Base-by-base conservation (phyloP, 92 coral and sea anemone species). In the Actinostola sp. region DNA sequence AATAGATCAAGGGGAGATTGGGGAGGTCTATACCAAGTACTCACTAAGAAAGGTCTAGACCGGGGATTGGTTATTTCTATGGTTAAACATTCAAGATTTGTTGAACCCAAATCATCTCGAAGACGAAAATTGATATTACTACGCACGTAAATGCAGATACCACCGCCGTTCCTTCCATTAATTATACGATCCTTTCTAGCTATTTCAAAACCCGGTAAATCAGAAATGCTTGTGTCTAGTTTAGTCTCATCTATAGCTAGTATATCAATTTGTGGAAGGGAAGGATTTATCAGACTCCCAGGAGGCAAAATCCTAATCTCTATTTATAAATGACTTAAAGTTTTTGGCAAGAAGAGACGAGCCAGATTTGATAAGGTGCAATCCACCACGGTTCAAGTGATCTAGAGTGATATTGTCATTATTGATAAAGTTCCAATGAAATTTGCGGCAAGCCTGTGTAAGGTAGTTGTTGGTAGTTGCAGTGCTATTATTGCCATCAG, bases 1-100 rank as follows among this genome's bases (percentile, higher is more conserved):
- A 84, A 84, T 46, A 66, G 17, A 52, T 84, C 71, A 15, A 54
- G 34, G 33, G 77, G 63, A 7, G 90, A 50, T 23, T 72, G 29
- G 15, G 90, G 90, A 33, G 77, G 86, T 59, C 89, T 71, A 63
- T 84, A 79, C 85, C 76, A 80, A 24, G 86, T 63, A 52, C 80
- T 25, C 1, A 80, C 86, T 45, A 80, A 39, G 20, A 80, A 62
- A 6, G 86, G 67, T 30, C 36, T 31, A 10, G 86, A 72, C 13
- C 27, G 57, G 42, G 86, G 81, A 36, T 80, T 80, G 0, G 41
- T 53, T 1, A 80, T 80, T 72, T 80, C 67, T 14, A 80, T 29
- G 34, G 62, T 62, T 12, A 80, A 31, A 23, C 61, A 50, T 53
- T 80, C 80, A 33, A 80, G 81, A 1, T 73, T 46, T 3, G 1